phyloP scores from a whole-genome alignment of 2,113 vertebrate species.

The Dendrocopos noguchii region DNA sequence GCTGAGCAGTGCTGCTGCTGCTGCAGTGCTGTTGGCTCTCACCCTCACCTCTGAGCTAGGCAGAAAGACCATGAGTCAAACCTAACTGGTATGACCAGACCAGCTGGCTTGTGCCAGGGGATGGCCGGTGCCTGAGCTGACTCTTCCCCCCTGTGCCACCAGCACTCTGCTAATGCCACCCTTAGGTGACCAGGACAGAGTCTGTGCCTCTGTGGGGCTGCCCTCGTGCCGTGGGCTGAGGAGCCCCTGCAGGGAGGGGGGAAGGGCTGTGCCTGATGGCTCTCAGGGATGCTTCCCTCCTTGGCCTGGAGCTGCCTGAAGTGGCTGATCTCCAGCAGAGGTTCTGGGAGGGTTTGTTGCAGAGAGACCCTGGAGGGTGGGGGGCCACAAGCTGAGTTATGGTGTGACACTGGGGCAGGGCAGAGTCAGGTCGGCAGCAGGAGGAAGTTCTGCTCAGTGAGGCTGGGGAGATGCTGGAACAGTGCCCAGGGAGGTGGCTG shows the following conservation, averaged over 20 bases:
- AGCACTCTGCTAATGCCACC: neutral
- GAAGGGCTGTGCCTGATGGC: neutral
- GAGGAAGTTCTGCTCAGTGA: too few relatives aligned
- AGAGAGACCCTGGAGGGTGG: neutral
- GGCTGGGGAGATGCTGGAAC: too few relatives aligned
- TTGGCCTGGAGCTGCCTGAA: neutral
- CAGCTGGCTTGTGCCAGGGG: conserved; percentile 24
- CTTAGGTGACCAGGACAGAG: neutral
- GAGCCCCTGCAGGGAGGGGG: neutral
- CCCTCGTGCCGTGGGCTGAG: neutral
- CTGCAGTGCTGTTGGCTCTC: neutral
- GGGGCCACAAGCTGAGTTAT: too few relatives aligned
- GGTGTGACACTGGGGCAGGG: too few relatives aligned
- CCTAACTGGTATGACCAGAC: conserved; percentile 39
- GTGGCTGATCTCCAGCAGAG: neutral
- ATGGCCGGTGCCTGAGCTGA: conserved; percentile 42
- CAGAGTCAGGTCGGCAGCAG: too few relatives aligned
- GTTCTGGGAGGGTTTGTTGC: neutral
- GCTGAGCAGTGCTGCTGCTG: conserved; percentile 15
- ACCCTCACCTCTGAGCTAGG: neutral
- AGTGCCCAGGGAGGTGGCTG: too few relatives aligned
- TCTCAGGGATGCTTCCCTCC: neutral
- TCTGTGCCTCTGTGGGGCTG: neutral
- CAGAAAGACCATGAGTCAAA: conserved; percentile 21
- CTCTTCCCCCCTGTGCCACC: neutral